Conservation (phyloP, 2,888 invertebrate genomes). For the Tineola bisselliella region DNA sequence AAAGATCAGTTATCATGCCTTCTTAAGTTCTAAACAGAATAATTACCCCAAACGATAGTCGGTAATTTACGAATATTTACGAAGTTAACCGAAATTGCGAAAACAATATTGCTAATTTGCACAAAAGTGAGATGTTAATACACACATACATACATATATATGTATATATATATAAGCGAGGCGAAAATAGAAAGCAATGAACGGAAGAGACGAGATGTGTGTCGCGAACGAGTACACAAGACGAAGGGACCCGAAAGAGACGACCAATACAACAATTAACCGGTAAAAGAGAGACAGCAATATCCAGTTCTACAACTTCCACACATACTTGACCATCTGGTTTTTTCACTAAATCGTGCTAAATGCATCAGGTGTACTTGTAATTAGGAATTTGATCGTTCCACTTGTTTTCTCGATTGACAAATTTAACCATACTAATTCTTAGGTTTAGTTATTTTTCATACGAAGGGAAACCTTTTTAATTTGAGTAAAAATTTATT, state of each 20-base stretch:
- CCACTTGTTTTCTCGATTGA: constrained; percentile 18
- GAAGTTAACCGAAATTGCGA: background rate
- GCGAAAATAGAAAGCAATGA: constrained; percentile 65
- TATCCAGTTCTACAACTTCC: constrained; percentile 37
- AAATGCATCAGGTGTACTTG: constrained; percentile 35
- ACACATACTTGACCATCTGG: constrained; percentile 12
- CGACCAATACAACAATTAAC: constrained; percentile 27
- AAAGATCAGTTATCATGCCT: too few relatives aligned
- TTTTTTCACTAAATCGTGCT: constrained; percentile 26
- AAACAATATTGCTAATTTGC: constrained; percentile 1
- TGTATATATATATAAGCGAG: constrained; percentile 18
- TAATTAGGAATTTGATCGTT: constrained; percentile 39
- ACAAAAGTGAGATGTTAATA: background rate
- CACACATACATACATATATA: background rate
- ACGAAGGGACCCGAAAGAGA: constrained; percentile 21
- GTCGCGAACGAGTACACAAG: constrained; percentile 36
- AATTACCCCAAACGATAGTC: background rate
- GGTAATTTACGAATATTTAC: background rate
- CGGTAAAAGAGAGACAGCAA: constrained; percentile 37
- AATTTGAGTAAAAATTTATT: too few relatives aligned
- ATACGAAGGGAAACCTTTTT: too few relatives aligned
- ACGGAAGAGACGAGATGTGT: constrained; percentile 55
- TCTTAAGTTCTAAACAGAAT: too few relatives aligned
- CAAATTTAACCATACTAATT: background rate
- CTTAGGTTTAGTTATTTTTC: too few relatives aligned